Conservation (phyloP, 1,140 invertebrate genomes). For the Cheumatopsyche charites region DNA sequence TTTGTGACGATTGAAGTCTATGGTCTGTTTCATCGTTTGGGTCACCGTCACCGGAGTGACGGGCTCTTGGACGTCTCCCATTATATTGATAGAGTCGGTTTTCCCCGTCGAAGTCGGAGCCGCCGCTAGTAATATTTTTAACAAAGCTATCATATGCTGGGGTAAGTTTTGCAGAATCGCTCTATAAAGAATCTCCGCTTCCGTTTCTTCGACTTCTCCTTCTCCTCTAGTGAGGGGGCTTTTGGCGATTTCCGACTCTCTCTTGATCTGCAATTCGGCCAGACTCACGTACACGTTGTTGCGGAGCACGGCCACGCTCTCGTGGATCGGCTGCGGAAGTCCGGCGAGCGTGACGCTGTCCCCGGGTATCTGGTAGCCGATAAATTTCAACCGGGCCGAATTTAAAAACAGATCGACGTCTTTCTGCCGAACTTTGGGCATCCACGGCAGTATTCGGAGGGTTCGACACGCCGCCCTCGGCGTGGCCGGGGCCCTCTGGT, state of each 20-base stretch:
- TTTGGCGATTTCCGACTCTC: constrained; percentile 81
- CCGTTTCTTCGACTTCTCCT: constrained; percentile 73
- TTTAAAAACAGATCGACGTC: constrained; percentile 93
- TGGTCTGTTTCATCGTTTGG: constrained; percentile 95
- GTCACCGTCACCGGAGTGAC: constrained; percentile 96
- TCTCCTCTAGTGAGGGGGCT: constrained; percentile 81
- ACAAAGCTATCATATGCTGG: constrained; percentile 95
- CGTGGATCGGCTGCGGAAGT: constrained; percentile 92
- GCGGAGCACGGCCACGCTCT: constrained; percentile 90
- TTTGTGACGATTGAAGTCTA: constrained; percentile 98
- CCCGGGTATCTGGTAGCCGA: constrained; percentile 87
- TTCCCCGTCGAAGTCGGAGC: constrained; percentile 98
- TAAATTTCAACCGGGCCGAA: constrained; percentile 91
- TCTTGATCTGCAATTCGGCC: constrained; percentile 81
- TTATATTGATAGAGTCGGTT: constrained; percentile 97
- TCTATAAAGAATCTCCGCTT: constrained; percentile 88
- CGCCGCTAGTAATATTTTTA: constrained; percentile 97
- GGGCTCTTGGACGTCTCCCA: constrained; percentile 95
- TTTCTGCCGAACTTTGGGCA: constrained; percentile 93
- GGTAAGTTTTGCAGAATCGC: constrained; percentile 92
- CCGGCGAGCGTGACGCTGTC: constrained; percentile 89
- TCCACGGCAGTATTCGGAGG: constrained; percentile 84
- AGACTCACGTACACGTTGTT: constrained; percentile 86
- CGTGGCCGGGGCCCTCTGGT: constrained; percentile 8
- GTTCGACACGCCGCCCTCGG: constrained; percentile 52